These are phyloP conservation scores for Ophthalmolycus amberensis DNA, from an alignment of 2,113 vertebrate species.

Conservation along the genomic window DNA sequence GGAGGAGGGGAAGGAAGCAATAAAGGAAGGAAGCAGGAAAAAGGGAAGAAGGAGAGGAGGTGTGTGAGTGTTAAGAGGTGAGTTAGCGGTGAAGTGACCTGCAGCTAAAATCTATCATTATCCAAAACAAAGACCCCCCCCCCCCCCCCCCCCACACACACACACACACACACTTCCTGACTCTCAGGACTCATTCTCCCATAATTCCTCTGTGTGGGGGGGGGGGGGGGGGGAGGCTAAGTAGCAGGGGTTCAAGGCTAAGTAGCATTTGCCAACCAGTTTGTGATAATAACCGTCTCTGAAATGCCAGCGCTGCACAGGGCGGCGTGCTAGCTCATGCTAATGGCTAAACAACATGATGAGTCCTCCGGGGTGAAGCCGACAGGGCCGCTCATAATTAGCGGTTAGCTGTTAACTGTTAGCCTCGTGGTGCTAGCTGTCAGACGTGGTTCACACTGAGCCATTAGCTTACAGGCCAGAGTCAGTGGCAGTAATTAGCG, in stretches of 20 bases:
- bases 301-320: conserved; percentile 70
- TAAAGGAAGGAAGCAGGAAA: conserved; percentile 23
- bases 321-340: conserved; percentile 66
- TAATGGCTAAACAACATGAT: conserved; percentile 77
- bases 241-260: conserved; percentile 48
- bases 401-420: conserved; percentile 53
- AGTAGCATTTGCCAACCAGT: conserved; percentile 63
- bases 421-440: conserved; percentile 7
- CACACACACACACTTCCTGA: conserved; percentile 20
- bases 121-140: conserved; percentile 66
- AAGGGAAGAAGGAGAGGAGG: neutral
- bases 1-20: neutral
- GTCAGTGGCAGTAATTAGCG: conserved; percentile 32
- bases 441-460: conserved; percentile 15
- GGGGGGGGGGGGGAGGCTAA: conserved; percentile 48
- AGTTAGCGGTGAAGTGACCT: conserved; percentile 48
- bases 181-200: conserved; percentile 64
- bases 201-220: conserved; percentile 40
- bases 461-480: conserved; percentile 29
- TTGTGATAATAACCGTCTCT: conserved; percentile 72
- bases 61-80: conserved; percentile 50
- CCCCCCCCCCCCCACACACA: conserved; percentile 20
- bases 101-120: conserved; percentile 73
- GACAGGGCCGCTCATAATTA: conserved; percentile 43
- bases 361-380: conserved; percentile 37